phyloP scores from a whole-genome alignment of 1,140 invertebrate genomes.

The Batillaria attramentaria region DNA sequence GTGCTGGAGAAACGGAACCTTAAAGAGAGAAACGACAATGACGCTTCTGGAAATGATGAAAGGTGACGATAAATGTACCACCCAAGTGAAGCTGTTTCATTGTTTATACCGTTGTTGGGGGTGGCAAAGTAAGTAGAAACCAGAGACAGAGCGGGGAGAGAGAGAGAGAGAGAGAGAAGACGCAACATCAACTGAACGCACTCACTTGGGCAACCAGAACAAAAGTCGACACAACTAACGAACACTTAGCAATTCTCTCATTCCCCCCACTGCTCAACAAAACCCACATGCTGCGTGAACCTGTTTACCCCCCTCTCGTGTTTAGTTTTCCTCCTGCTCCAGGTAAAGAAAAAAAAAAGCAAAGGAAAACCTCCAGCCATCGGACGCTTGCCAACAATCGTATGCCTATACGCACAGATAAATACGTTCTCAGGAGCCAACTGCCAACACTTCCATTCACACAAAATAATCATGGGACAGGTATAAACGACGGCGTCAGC shows the following conservation, averaged over 20 bases:
- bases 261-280: not conserved
- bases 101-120: too few species aligned
- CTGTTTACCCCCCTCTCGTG: too few species aligned
- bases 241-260: too few species aligned
- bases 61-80: too few species aligned
- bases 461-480: not conserved
- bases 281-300: not conserved
- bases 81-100: too few species aligned
- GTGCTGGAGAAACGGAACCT: not conserved
- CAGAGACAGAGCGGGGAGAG: not conserved
- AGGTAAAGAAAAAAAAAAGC: too few species aligned
- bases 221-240: too few species aligned
- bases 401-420: not conserved
- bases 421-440: not conserved
- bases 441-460: not conserved
- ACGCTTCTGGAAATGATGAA: too few species aligned
- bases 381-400: not conserved
- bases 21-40: not conserved
- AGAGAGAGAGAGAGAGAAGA: not conserved
- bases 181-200: too few species aligned
- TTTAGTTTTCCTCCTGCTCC: too few species aligned
- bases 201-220: too few species aligned
- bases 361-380: not conserved
- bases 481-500: not conserved
- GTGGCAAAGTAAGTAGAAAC: not conserved